phyloP scores from a whole-genome alignment of 2,113 vertebrate genomes.

The Empidonax alnorum region DNA sequence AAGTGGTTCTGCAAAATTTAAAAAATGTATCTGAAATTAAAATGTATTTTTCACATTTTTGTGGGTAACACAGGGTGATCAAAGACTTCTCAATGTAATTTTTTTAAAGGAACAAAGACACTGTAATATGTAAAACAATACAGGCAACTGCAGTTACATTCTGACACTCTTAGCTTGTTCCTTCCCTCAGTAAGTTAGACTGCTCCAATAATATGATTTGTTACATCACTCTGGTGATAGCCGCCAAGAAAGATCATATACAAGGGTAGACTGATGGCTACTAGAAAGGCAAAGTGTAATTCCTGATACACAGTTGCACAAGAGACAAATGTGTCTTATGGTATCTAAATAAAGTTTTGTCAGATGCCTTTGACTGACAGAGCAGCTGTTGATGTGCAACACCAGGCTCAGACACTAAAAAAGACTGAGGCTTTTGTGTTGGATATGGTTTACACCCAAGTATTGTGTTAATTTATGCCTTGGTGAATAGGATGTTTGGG shows the following conservation, averaged over 20 bases:
- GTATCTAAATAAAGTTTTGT: conserved; percentile 15
- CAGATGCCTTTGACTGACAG: neutral
- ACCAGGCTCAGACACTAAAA: neutral
- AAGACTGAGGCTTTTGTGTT: conserved; percentile 24
- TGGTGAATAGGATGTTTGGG: neutral
- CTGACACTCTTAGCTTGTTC: neutral
- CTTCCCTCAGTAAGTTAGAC: neutral
- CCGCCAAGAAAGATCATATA: neutral
- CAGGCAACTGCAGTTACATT: neutral
- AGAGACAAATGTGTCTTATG: neutral
- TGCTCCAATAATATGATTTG: neutral
- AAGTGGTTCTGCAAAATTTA: neutral
- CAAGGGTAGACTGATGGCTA: neutral
- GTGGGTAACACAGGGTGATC: neutral
- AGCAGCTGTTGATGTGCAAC: neutral
- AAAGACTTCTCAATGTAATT: neutral
- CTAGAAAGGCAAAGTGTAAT: neutral
- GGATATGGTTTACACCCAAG: neutral
- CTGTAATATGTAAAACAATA: neutral
- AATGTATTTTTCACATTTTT: neutral
- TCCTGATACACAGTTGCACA: neutral
- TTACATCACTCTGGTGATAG: neutral
- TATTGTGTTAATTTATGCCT: neutral
- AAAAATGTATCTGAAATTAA: neutral
- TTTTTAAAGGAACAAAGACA: neutral